phyloP scores from a whole-genome alignment of 1,140 invertebrate species.

The Meloidogyne chitwoodi region DNA sequence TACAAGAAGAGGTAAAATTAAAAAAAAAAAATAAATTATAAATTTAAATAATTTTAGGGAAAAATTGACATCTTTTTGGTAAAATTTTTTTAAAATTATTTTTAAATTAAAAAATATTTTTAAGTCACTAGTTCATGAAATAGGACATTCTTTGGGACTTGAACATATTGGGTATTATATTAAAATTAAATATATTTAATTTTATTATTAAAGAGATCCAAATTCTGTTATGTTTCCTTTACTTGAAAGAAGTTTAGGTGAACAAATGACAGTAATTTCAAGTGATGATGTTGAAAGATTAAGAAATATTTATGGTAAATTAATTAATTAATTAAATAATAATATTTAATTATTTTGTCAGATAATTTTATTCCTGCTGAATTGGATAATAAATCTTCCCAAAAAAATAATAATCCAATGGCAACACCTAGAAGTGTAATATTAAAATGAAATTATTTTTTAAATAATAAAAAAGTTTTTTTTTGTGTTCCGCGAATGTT shows the following conservation, averaged over 20 bases:
- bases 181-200: neutral
- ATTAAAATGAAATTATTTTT: neutral
- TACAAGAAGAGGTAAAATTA: slow-evolving; percentile 32
- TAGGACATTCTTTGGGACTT: slow-evolving; percentile 43
- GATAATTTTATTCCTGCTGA: neutral
- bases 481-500: neutral
- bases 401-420: neutral
- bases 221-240: slow-evolving; percentile 47
- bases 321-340: neutral
- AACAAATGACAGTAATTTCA: slow-evolving; percentile 42
- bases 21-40: neutral
- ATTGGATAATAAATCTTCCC: neutral
- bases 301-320: slow-evolving; percentile 35
- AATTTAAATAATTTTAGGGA: slow-evolving; percentile 19
- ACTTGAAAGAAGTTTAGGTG: slow-evolving; percentile 33
- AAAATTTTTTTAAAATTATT: neutral
- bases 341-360: too few relatives aligned
- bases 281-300: slow-evolving; percentile 40
- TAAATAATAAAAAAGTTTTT: neutral
- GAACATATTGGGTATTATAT: slow-evolving; percentile 8
- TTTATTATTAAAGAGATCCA: slow-evolving; percentile 20
- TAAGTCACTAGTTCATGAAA: slow-evolving; percentile 37
- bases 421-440: neutral
- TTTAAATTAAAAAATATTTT: neutral
- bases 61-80: slow-evolving; percentile 45